Conservation (phyloP, 2,888 invertebrate genomes). For the Apomyelois bistriatella region DNA sequence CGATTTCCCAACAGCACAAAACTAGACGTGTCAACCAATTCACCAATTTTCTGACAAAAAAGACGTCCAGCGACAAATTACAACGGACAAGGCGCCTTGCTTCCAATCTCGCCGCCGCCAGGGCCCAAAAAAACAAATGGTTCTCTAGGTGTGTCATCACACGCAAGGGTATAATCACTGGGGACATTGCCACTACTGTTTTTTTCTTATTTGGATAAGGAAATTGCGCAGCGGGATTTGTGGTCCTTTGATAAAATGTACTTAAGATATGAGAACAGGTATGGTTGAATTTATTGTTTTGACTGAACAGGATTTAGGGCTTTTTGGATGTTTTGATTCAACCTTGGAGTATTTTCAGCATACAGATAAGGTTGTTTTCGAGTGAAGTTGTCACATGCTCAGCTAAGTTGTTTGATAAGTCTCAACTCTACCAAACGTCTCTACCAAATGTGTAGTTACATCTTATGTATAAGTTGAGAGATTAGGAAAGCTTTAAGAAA, state of each 20-base stretch:
- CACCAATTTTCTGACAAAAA: slow-evolving; percentile 36
- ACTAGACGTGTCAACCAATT: slow-evolving; percentile 35
- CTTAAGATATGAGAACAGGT: slow-evolving; percentile 6
- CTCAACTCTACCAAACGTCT: too few species aligned
- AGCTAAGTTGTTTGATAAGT: too few species aligned
- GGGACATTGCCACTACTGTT: slow-evolving; percentile 40
- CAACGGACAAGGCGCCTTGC: slow-evolving; percentile 57
- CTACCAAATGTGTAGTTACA: too few species aligned
- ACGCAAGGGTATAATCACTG: slow-evolving; percentile 45
- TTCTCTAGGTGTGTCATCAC: slow-evolving; percentile 61
- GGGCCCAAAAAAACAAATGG: slow-evolving; percentile 41
- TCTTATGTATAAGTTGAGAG: too few species aligned
- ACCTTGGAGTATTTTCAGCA: not conserved
- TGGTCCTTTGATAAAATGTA: slow-evolving; percentile 7
- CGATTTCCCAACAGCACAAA: not conserved
- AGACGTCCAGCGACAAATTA: slow-evolving; percentile 60
- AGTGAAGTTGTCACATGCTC: not conserved
- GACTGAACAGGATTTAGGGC: slow-evolving; percentile 5
- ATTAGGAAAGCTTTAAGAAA: too few species aligned
- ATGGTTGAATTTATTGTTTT: slow-evolving; percentile 12
- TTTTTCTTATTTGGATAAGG: slow-evolving; percentile 17
- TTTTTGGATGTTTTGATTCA: not conserved
- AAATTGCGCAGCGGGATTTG: slow-evolving; percentile 12
- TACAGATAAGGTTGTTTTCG: not conserved
- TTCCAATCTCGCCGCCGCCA: slow-evolving; percentile 49